A percentile compares a stretch with the other conserved stretches of the same genome.
These are phyloP conservation scores for Myiotriccus ornatus DNA, from an alignment of 2,797 vertebrate species.

Conservation along the genomic window DNA sequence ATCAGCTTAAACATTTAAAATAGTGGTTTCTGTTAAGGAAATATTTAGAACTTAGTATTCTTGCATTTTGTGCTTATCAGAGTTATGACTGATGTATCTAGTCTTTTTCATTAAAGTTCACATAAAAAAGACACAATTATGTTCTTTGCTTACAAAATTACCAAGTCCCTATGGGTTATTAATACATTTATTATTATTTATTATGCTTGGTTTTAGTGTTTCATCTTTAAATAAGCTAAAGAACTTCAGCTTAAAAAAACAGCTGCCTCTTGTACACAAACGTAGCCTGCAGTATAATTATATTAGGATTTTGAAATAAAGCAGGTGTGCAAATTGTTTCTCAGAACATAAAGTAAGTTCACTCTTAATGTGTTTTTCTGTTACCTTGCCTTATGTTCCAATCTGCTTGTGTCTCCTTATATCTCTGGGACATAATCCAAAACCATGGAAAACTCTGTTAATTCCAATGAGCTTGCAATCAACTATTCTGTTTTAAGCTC, in stretches of 20 bases:
- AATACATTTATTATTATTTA: background rate
- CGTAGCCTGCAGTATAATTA: background rate
- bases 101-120: background rate
- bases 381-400: background rate
- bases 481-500: background rate
- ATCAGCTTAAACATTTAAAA: background rate
- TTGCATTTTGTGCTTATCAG: background rate
- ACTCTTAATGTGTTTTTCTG: background rate
- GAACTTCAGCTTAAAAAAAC: background rate
- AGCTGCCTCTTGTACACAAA: background rate
- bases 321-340: background rate
- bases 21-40: background rate
- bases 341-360: background rate
- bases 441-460: background rate
- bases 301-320: slow-evolving; percentile 15
- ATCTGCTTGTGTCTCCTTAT: background rate
- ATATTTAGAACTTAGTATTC: background rate
- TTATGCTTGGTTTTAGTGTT: background rate
- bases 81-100: background rate
- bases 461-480: background rate
- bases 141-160: background rate
- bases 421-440: background rate
- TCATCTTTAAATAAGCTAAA: background rate
- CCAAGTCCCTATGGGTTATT: background rate
- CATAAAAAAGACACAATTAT: background rate